Evolutionary conservation across 2,888 invertebrate genomes (phyloP).

Genomic region (Megastigmus dorsalis): DNA sequence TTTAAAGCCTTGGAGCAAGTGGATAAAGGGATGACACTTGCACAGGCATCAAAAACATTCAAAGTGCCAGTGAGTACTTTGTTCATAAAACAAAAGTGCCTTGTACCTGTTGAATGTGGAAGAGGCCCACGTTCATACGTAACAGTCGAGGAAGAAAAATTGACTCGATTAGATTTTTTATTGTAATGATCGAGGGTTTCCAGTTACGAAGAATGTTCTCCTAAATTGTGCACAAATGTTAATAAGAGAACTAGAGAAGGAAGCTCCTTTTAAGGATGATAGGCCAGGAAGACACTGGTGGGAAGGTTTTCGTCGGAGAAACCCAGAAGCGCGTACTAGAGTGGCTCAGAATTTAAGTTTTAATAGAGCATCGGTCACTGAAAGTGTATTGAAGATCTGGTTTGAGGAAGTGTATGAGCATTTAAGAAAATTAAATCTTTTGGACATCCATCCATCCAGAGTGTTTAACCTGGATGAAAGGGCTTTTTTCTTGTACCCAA

Average conservation of each 20-base stretch:
- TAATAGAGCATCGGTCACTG: constrained; percentile 60
- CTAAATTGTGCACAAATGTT: constrained; percentile 59
- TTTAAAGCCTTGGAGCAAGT: not conserved
- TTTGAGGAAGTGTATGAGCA: constrained; percentile 57
- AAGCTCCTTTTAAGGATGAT: constrained; percentile 58
- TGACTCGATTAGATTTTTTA: not conserved
- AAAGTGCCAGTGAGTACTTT: not conserved
- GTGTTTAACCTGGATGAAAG: constrained; percentile 70
- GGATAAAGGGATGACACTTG: not conserved
- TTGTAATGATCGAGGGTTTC: constrained; percentile 19
- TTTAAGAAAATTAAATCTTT: not conserved
- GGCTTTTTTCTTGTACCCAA: constrained; percentile 69
- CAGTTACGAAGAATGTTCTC: constrained; percentile 60
- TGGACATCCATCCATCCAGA: constrained; percentile 56
- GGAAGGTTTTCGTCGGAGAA: constrained; percentile 61
- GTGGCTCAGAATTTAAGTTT: constrained; percentile 64
- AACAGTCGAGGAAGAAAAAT: not conserved
- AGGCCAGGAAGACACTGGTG: constrained; percentile 64
- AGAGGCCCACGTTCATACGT: not conserved
- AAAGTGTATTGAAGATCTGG: constrained; percentile 63
- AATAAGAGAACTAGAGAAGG: constrained; percentile 29
- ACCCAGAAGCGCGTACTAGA: constrained; percentile 60
- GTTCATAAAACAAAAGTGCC: not conserved
- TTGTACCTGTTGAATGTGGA: not conserved
- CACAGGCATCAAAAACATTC: not conserved